Conservation (phyloP, 2,113 vertebrate genomes). For the Rhodinocichla rosea region DNA sequence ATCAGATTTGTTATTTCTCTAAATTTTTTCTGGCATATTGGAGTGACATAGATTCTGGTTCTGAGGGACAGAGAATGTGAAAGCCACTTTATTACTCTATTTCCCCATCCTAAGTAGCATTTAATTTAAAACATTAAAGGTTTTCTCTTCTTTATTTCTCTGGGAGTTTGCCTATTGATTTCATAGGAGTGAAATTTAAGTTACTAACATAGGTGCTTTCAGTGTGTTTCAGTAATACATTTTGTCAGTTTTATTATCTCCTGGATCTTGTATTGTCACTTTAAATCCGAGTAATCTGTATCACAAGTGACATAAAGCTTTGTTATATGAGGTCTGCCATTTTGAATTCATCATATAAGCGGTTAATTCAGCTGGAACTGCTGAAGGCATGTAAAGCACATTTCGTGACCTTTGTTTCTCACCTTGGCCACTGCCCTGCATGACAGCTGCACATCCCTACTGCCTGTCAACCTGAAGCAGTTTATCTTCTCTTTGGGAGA, state of each 20-base stretch:
- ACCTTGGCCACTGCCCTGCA: background rate
- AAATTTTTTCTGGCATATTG: background rate
- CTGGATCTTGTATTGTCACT: constrained; percentile 23
- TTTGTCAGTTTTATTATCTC: constrained; percentile 42
- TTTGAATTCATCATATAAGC: constrained; percentile 2
- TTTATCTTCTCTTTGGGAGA: background rate
- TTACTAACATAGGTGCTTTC: background rate
- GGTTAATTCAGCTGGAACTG: background rate
- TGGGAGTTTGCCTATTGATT: background rate
- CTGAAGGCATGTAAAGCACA: background rate
- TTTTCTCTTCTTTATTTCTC: background rate
- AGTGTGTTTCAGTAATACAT: background rate
- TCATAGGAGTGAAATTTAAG: background rate
- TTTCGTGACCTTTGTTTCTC: background rate
- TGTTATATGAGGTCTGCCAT: constrained; percentile 40
- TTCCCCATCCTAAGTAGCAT: background rate
- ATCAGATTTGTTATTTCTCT: background rate
- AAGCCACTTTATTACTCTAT: background rate
- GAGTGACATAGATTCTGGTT: background rate
- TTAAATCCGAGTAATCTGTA: constrained; percentile 13
- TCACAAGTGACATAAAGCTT: constrained; percentile 26
- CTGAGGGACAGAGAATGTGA: background rate
- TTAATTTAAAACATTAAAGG: background rate
- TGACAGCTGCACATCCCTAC: accelerated
- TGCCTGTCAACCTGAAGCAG: background rate